Percentiles rank a stretch among this genome's conserved stretches.
Conservation (phyloP, 2,888 invertebrate species). For the Spodoptera picta region DNA sequence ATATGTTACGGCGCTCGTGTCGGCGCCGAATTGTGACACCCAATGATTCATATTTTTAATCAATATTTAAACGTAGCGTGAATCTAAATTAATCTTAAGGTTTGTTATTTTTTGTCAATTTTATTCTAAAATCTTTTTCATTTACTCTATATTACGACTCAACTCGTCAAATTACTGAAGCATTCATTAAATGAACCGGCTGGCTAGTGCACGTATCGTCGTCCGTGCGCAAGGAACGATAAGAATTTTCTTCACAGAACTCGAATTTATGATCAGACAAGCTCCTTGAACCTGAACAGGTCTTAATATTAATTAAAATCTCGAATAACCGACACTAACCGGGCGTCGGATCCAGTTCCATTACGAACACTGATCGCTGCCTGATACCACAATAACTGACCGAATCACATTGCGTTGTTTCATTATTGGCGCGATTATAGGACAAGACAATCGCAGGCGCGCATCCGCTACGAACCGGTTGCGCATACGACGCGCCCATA, state of each 20-base stretch:
- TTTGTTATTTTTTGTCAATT: slow-evolving; percentile 3
- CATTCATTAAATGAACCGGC: slow-evolving; percentile 18
- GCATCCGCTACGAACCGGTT: slow-evolving; percentile 47
- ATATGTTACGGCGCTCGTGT: slow-evolving; percentile 54
- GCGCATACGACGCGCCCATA: slow-evolving; percentile 54
- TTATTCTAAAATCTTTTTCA: slow-evolving; percentile 7
- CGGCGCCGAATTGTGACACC: slow-evolving; percentile 27
- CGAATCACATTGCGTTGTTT: slow-evolving; percentile 35
- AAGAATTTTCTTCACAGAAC: slow-evolving; percentile 17
- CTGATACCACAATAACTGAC: slow-evolving; percentile 42
- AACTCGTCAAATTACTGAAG: slow-evolving; percentile 9
- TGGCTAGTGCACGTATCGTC: slow-evolving; percentile 8
- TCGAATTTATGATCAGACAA: slow-evolving; percentile 47
- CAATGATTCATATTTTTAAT: slow-evolving; percentile 39
- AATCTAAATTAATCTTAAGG: slow-evolving; percentile 16
- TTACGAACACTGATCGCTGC: slow-evolving; percentile 33
- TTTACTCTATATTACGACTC: not conserved
- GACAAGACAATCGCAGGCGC: slow-evolving; percentile 39
- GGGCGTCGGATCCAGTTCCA: slow-evolving; percentile 41
- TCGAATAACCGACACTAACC: slow-evolving; percentile 12
- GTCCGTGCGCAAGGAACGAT: slow-evolving; percentile 24
- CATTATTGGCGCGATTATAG: slow-evolving; percentile 42
- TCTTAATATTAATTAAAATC: slow-evolving; percentile 56
- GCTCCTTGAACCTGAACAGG: slow-evolving; percentile 47
- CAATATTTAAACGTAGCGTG: slow-evolving; percentile 25